Base-by-base conservation (phyloP, 2,113 vertebrate genomes). In the Sylvietta virens region DNA sequence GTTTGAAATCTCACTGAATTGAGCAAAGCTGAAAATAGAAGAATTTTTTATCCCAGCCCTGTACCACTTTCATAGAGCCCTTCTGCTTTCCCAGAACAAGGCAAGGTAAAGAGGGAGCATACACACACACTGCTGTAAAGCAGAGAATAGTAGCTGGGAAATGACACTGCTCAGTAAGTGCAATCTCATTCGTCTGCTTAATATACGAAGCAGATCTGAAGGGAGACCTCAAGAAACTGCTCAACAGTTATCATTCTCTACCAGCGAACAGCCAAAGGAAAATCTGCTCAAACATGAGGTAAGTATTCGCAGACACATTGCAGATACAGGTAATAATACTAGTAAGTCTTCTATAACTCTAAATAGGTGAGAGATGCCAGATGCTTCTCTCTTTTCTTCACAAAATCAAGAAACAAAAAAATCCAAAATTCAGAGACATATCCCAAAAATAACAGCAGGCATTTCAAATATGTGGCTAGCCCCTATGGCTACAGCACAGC, bases 131-230 rank as follows among this genome's bases (percentile, higher is more conserved):
- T n/a, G 39, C 44, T 81, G n/a, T 74, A 81, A 92, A 94, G 79
- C 74, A 92, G 56, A 58, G 72, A 42, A 77, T 90, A 95, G 94
- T 93, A 90, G 85, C 89, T 96, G 31, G 47, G 27, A 97, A 96
- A 48, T 79, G 42, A 84, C 66, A 88, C 62, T 86, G 79, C 37
- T 78, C 92, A 95, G 83, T 83, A 66, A 91, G 54, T 42, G 67
- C 45, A 8, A 51, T 73, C 81, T 89, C 73, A 87, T 78, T 86
- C 61, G 81, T 76, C 72, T 92, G 69, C 78, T 85, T 78, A 94
- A 96, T 79, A 35, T 19, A 80, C 9, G 31, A 86, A 19, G 78
- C 37, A 50, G 37, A 47, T 66, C 35, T 40, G 53, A 90, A 86
- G 76, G 54, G 57, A 96, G 97, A 93, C 18, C 66, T 57, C 67